Evolutionary conservation across 2,888 invertebrate genomes (phyloP).

Genomic region (Epinotia nisella): DNA sequence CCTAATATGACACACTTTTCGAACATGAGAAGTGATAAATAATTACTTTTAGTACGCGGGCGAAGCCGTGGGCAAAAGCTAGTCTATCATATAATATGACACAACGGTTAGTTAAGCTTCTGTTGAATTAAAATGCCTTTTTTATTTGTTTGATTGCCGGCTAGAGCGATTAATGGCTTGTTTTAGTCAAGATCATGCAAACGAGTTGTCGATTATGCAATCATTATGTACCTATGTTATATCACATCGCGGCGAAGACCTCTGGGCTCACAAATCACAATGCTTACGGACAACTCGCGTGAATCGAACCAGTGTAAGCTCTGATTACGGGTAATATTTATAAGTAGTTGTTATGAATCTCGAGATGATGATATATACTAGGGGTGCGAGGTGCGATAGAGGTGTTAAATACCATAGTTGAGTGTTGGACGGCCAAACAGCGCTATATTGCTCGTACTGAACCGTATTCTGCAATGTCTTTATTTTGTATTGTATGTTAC

Average conservation of each 20-base stretch:
- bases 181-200: slow-evolving; percentile 42
- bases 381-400: no score
- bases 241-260: slow-evolving; percentile 11
- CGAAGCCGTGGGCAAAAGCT: no score
- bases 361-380: no score
- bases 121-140: slow-evolving; percentile 7
- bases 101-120: not conserved
- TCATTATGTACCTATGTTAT: slow-evolving; percentile 34
- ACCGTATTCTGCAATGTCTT: slow-evolving; percentile 54
- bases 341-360: not conserved
- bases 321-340: not conserved
- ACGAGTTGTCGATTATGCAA: slow-evolving; percentile 41
- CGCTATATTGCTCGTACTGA: slow-evolving; percentile 41
- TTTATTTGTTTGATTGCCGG: slow-evolving; percentile 22
- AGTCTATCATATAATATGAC: no score
- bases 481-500: slow-evolving; percentile 54
- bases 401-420: no score
- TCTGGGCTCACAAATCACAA: not conserved
- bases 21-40: no score
- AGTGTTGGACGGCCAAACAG: no score
- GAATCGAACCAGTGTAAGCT: not conserved
- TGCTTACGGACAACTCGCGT: not conserved
- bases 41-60: no score
- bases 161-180: slow-evolving; percentile 18
- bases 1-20: no score